phyloP scores from a whole-genome alignment of 2,113 vertebrate species.

The Trogon melanurus region DNA sequence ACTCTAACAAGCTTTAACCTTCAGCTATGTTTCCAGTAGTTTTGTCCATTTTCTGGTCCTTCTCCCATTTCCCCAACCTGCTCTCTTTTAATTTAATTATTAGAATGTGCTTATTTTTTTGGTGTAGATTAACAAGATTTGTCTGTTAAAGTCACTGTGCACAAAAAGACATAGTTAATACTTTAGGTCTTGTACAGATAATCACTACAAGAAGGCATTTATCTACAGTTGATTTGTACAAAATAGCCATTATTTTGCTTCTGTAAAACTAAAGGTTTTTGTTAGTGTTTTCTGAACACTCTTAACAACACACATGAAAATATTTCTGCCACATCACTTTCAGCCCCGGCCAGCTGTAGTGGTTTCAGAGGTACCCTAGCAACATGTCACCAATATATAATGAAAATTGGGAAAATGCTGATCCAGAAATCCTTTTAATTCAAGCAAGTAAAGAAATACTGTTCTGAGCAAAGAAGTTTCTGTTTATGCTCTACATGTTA shows the following conservation, averaged over 20 bases:
- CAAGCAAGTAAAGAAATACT: neutral
- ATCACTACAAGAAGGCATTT: neutral
- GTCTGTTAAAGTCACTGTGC: neutral
- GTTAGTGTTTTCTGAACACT: neutral
- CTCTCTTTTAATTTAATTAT: neutral
- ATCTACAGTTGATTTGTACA: neutral
- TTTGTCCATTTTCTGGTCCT: neutral
- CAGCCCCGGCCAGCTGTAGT: neutral
- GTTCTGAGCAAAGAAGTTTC: neutral
- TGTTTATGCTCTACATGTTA: neutral
- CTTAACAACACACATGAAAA: neutral
- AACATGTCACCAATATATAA: neutral
- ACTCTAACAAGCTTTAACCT: neutral
- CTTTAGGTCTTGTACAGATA: neutral
- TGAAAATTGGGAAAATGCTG: neutral
- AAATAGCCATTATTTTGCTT: neutral
- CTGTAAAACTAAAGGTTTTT: neutral
- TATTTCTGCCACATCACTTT: neutral
- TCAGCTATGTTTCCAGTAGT: neutral
- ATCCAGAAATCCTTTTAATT: constrained; percentile 13
- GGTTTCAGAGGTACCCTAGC: neutral
- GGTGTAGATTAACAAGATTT: neutral
- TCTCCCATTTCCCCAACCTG: neutral
- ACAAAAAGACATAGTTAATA: neutral
- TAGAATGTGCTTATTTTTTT: neutral